Percentiles rank a stretch among this genome's conserved stretches.
Evolutionary conservation across 1,140 invertebrate genomes (phyloP).

Genomic region (Drosophila saltans): DNA sequence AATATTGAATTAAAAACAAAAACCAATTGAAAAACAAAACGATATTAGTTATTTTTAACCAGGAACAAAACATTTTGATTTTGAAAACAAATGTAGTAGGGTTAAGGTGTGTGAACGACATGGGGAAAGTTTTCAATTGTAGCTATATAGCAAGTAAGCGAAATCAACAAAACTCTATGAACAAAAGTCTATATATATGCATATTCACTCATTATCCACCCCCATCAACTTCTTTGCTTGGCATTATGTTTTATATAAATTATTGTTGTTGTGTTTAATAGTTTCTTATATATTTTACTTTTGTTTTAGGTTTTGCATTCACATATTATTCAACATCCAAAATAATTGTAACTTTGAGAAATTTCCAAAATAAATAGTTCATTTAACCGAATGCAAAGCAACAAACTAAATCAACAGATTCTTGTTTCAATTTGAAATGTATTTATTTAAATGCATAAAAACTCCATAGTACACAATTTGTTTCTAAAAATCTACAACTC

Average conservation of each 20-base stretch:
- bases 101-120: slow-evolving; percentile 6
- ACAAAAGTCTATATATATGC: slow-evolving; percentile 14
- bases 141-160: slow-evolving; percentile 64
- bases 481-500: slow-evolving; percentile 83
- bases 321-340: slow-evolving; percentile 8
- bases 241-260: slow-evolving; percentile 21
- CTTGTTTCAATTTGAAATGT: slow-evolving; percentile 47
- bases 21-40: slow-evolving; percentile 27
- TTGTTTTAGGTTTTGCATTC: slow-evolving; percentile 15
- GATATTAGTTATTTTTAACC: slow-evolving; percentile 66
- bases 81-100: slow-evolving; percentile 2
- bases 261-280: slow-evolving; percentile 20
- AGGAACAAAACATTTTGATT: slow-evolving; percentile 23
- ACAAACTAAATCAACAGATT: slow-evolving; percentile 41
- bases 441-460: slow-evolving; percentile 62
- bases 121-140: slow-evolving; percentile 41
- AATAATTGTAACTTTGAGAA: slow-evolving; percentile 56
- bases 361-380: slow-evolving; percentile 69
- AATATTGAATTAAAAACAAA: slow-evolving; percentile 62
- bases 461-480: slow-evolving; percentile 40
- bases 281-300: not conserved
- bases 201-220: not conserved
- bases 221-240: slow-evolving; percentile 28
- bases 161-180: slow-evolving; percentile 31
- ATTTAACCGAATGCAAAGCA: slow-evolving; percentile 72